Conservation (phyloP, 2,888 invertebrate species). For the Siphlonurus alternatus region DNA sequence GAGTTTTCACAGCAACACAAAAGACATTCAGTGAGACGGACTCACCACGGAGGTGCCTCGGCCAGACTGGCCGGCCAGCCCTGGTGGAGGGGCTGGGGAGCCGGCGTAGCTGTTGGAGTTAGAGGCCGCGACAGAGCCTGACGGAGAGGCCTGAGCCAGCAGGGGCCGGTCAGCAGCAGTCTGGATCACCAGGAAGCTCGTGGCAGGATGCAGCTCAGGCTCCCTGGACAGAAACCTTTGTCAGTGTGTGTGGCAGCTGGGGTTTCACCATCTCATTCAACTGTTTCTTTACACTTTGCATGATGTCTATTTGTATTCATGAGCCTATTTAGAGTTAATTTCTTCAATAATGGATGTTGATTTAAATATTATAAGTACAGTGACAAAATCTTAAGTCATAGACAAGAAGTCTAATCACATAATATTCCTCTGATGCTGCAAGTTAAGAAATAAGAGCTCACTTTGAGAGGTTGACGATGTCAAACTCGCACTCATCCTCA, state of each 20-base stretch:
- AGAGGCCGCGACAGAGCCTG: slow-evolving; percentile 16
- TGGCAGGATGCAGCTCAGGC: slow-evolving; percentile 53
- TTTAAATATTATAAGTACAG: not conserved
- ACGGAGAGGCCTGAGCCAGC: slow-evolving; percentile 27
- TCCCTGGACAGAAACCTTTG: slow-evolving; percentile 28
- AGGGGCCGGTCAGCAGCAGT: slow-evolving; percentile 39
- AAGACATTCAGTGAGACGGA: slow-evolving; percentile 16
- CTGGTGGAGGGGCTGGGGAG: slow-evolving; percentile 48
- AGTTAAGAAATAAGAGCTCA: slow-evolving; percentile 14
- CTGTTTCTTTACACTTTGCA: too few relatives aligned
- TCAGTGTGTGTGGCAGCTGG: not conserved
- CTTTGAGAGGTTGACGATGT: slow-evolving; percentile 67
- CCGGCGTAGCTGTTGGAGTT: slow-evolving; percentile 34
- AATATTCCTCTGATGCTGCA: too few relatives aligned
- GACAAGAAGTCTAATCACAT: not conserved
- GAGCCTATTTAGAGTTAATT: too few relatives aligned
- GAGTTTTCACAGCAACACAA: too few relatives aligned
- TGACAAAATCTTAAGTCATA: too few relatives aligned
- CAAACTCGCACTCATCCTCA: slow-evolving; percentile 94
- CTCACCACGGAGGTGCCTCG: slow-evolving; percentile 78
- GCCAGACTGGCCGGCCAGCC: slow-evolving; percentile 63
- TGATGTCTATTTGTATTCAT: too few relatives aligned
- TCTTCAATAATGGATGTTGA: too few relatives aligned
- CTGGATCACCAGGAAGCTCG: slow-evolving; percentile 86
- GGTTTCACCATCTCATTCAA: too few relatives aligned